Percentiles rank a stretch among this genome's conserved stretches.
phyloP scores from a whole-genome alignment of 2,888 invertebrate genomes.

The Calameuta pallipes region DNA sequence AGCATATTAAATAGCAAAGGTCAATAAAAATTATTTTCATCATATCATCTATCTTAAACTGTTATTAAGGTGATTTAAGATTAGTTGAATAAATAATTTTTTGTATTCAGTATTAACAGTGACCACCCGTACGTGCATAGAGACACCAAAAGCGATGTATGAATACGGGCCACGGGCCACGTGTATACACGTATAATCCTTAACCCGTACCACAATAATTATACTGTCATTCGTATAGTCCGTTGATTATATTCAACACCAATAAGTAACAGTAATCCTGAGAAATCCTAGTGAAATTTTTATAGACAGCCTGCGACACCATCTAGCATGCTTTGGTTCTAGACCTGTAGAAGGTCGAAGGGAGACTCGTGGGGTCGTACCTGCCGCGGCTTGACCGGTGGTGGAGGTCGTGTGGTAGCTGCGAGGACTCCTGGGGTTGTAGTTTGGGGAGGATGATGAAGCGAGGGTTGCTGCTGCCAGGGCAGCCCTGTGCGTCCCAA shows the following conservation, averaged over 20 bases:
- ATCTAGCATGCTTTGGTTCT: background rate
- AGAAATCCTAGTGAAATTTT: background rate
- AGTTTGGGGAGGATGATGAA: constrained; percentile 62
- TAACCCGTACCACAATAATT: background rate
- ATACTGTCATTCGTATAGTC: background rate
- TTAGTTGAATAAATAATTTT: background rate
- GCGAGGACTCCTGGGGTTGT: constrained; percentile 54
- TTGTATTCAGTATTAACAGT: background rate
- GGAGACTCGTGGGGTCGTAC: constrained; percentile 34
- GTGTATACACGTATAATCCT: background rate
- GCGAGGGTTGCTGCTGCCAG: constrained; percentile 66
- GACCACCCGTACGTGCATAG: background rate
- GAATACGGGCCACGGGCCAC: background rate
- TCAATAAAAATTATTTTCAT: background rate
- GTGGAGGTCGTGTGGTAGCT: constrained; percentile 58
- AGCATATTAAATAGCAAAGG: background rate
- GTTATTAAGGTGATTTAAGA: background rate
- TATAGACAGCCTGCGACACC: background rate
- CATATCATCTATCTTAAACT: background rate
- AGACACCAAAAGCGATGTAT: background rate
- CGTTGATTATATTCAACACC: background rate
- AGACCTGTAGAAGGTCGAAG: background rate
- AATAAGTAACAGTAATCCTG: background rate
- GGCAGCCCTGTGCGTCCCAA: constrained; percentile 54
- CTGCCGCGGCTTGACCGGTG: constrained; percentile 64